These are phyloP conservation scores for Orussus abietinus DNA, from an alignment of 1,140 invertebrate species.

Conservation along the genomic window DNA sequence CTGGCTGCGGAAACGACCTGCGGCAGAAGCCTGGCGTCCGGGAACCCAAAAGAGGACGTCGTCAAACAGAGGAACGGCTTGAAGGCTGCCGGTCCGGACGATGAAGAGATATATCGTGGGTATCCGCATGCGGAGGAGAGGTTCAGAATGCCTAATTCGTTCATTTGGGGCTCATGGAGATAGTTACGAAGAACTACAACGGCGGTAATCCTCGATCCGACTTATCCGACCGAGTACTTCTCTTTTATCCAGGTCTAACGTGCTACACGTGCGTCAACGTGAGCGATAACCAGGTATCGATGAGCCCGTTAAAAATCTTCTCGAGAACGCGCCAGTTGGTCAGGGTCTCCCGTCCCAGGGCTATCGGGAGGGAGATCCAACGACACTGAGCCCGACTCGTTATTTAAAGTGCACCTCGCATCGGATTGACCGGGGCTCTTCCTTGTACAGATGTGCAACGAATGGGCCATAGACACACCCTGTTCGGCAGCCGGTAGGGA, in stretches of 20 bases:
- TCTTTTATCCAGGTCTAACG: constrained; percentile 54
- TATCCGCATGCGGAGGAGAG: constrained; percentile 19
- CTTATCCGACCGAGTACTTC: constrained; percentile 15
- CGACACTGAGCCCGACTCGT: too few species aligned
- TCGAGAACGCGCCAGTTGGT: too few species aligned
- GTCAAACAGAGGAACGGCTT: constrained; percentile 36
- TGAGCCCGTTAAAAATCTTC: constrained; percentile 36
- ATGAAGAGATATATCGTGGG: constrained; percentile 51
- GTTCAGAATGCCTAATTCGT: not conserved
- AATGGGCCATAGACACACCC: constrained; percentile 63
- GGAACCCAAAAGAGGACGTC: constrained; percentile 46
- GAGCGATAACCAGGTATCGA: constrained; percentile 60
- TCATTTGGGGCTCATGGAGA: too few species aligned
- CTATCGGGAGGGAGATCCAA: too few species aligned
- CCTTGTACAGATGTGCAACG: constrained; percentile 62
- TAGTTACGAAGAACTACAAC: too few species aligned
- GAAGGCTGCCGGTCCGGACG: constrained; percentile 33
- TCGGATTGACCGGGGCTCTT: too few species aligned
- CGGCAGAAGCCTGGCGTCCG: constrained; percentile 47
- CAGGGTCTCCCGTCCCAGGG: too few species aligned
- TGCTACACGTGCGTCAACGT: constrained; percentile 69
- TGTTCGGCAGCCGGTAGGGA: constrained; percentile 61
- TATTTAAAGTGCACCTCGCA: too few species aligned
- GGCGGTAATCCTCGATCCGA: constrained; percentile 1
- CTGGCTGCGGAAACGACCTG: constrained; percentile 52